Conservation (phyloP, 2,797 vertebrate species). For the Orestias chungarensis region DNA sequence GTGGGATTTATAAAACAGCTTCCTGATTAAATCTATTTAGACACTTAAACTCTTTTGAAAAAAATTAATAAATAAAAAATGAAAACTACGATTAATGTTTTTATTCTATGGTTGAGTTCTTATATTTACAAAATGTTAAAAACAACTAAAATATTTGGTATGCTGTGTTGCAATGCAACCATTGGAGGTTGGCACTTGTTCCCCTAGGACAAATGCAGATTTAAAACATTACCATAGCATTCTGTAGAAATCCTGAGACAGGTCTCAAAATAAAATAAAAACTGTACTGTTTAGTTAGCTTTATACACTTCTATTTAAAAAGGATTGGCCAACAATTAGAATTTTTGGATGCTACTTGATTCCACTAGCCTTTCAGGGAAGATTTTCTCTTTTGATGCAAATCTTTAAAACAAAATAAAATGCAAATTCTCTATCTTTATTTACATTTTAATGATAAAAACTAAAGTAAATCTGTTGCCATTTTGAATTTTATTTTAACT, state of each 20-base stretch:
- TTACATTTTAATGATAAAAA: not conserved
- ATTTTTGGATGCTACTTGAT: not conserved
- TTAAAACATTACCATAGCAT: not conserved
- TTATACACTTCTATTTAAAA: not conserved
- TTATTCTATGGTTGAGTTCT: not conserved
- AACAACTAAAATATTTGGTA: not conserved
- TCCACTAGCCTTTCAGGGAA: not conserved
- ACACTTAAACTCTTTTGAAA: too few relatives aligned
- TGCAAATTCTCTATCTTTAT: not conserved
- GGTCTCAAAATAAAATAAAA: not conserved
- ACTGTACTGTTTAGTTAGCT: not conserved
- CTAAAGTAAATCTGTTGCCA: not conserved
- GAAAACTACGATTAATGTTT: too few relatives aligned
- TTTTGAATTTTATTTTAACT: not conserved
- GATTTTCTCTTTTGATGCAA: not conserved
- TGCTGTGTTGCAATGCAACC: not conserved
- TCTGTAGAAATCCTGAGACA: not conserved
- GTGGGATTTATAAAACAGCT: not conserved
- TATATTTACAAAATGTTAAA: not conserved
- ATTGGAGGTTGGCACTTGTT: not conserved
- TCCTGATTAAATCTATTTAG: too few relatives aligned
- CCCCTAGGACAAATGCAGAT: not conserved
- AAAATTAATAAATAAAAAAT: too few relatives aligned
- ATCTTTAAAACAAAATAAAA: not conserved
- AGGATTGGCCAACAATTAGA: not conserved